A percentile compares a stretch with the other conserved stretches of the same genome.
Evolutionary conservation across 2,888 invertebrate genomes (phyloP).

Genomic region (Polydesmus complanatus): DNA sequence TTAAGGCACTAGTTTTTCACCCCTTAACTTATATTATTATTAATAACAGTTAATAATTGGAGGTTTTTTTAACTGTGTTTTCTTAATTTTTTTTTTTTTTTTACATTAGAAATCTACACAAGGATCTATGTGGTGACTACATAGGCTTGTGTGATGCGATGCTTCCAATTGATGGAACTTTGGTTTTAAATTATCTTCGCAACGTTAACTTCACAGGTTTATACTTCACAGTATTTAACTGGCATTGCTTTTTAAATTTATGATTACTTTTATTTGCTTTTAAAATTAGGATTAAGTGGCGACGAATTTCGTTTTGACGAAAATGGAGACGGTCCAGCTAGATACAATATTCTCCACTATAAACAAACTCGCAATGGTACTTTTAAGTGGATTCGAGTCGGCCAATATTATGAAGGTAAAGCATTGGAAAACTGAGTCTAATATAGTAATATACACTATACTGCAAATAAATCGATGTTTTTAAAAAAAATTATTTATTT

Average conservation of each 20-base stretch:
- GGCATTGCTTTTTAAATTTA: too few relatives aligned
- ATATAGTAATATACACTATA: too few relatives aligned
- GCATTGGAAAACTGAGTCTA: too few relatives aligned
- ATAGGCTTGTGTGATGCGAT: slow-evolving; percentile 72
- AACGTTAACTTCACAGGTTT: slow-evolving; percentile 76
- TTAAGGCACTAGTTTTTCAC: neutral
- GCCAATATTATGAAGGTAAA: slow-evolving; percentile 67
- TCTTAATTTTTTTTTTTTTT: slow-evolving; percentile 3
- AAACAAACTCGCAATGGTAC: slow-evolving; percentile 58
- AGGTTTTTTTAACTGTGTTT: neutral
- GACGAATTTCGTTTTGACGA: slow-evolving; percentile 79
- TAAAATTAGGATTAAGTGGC: slow-evolving; percentile 76
- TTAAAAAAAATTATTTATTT: too few relatives aligned
- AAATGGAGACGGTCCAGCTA: slow-evolving; percentile 83
- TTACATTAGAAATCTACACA: slow-evolving; percentile 65
- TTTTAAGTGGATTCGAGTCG: slow-evolving; percentile 74
- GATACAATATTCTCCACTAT: slow-evolving; percentile 92
- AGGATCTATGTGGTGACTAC: slow-evolving; percentile 55
- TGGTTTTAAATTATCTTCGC: slow-evolving; percentile 64
- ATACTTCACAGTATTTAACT: neutral
- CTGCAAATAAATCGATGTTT: too few relatives aligned
- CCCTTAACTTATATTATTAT: slow-evolving; percentile 19
- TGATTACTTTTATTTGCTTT: too few relatives aligned
- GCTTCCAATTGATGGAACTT: slow-evolving; percentile 76
- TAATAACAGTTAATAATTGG: neutral